Evolutionary conservation across 2,888 invertebrate genomes (phyloP), one percentile per base, ranked within the genome.

Genomic region (Hydropsyche betteni): DNA sequence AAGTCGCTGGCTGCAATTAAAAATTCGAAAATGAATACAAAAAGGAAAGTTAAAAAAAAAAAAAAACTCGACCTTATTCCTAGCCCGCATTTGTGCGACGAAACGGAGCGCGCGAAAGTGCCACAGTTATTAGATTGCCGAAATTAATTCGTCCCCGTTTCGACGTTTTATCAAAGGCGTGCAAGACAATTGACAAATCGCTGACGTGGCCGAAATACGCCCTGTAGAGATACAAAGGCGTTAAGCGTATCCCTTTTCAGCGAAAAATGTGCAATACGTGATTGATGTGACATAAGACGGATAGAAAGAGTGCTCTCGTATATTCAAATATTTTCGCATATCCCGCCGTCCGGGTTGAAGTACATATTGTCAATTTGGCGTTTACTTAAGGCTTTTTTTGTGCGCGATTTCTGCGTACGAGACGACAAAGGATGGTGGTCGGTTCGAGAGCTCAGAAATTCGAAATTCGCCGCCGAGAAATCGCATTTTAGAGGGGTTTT

Each of bases 1-100:
- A 98, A 90, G 88, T 98, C 98, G 83, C 96, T 95, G 82, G 95
- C 96, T 95, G 88, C 74, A 86, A 87, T 81, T 44, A 6, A 44
- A 44, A 44, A 44, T 44, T 44, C 44, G 84, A 83, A 7, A 71
- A 33, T 38, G 12, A 68, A 68, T n/a, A 2, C 1, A 55, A 55
- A 12, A 8, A 58, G 44, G 75, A 58, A 72, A 77, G 58, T 61
- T 5, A 44, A 8, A 12, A 12, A 12, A 12, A 51, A 51, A 14
- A 5, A 4, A 1, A 53, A 53, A 53, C 12, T 53, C 12, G 12
- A 53, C 53, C 14, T 53, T 44, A 10, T 44, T 8, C 3, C 44
- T 44, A 44, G 6, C 24, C 44, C 7, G 10, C 44, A 8, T 44
- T 44, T 10, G 44, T 4, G 44, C 6, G 10, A 10, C 6, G 44